Conservation (phyloP, 2,113 vertebrate genomes). For the Mormyrus lacerda region DNA sequence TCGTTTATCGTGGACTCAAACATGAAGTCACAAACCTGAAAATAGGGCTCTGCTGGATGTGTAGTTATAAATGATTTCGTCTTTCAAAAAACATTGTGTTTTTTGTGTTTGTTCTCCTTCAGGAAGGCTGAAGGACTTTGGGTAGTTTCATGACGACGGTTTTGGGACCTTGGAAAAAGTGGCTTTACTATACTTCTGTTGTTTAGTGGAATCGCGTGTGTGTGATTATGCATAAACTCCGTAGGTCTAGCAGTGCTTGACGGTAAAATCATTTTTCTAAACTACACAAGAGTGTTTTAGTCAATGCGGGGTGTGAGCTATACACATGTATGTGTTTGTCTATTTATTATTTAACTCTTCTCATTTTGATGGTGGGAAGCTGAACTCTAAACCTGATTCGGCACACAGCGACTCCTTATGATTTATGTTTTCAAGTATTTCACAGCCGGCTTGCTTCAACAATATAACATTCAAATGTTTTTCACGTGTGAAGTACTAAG, state of each 20-base stretch:
- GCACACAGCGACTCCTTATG: neutral
- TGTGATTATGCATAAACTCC: neutral
- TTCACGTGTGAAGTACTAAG: neutral
- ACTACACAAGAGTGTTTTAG: neutral
- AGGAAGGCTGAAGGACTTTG: neutral
- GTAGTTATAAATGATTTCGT: neutral
- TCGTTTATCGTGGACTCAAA: neutral
- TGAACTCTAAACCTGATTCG: neutral
- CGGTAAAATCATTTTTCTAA: neutral
- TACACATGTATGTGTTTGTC: neutral
- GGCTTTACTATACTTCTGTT: neutral
- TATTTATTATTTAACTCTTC: neutral
- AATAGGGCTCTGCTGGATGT: neutral
- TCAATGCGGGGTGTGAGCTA: neutral
- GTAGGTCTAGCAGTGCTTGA: neutral
- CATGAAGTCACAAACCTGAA: neutral
- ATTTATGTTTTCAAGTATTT: neutral
- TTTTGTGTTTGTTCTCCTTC: neutral
- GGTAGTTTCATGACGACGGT: too few species aligned
- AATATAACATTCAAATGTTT: neutral
- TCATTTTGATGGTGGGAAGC: neutral
- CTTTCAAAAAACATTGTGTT: neutral
- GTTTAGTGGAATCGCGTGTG: neutral
- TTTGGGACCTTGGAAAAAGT: neutral
- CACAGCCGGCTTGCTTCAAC: neutral